phyloP scores from a whole-genome alignment of 2,888 invertebrate species.

The Pristionchus mayeri region DNA sequence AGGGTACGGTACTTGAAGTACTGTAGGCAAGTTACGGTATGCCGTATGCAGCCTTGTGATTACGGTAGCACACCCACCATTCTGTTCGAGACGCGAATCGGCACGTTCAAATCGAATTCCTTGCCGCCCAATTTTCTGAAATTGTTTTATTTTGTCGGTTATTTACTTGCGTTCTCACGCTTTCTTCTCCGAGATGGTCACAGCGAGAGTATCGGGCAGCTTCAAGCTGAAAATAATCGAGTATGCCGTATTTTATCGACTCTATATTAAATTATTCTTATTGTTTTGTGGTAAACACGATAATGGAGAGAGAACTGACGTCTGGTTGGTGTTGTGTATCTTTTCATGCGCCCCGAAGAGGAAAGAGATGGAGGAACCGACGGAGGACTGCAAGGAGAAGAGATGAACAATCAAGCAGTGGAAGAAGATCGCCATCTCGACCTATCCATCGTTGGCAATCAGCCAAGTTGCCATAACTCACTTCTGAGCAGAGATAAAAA shows the following conservation, averaged over 20 bases:
- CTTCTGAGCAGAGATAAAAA: too few species aligned
- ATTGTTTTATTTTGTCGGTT: neutral
- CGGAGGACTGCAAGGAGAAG: neutral
- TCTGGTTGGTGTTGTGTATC: too few species aligned
- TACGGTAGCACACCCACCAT: neutral
- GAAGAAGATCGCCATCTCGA: too few species aligned
- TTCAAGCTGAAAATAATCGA: neutral
- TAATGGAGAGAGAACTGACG: too few species aligned
- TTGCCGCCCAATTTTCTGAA: neutral
- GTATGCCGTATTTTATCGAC: too few species aligned
- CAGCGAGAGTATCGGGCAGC: neutral
- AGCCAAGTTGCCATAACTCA: too few species aligned
- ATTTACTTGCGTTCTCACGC: neutral
- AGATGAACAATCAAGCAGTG: too few species aligned
- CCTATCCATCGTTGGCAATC: too few species aligned
- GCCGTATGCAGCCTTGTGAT: neutral
- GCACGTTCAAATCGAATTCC: constrained; percentile 8
- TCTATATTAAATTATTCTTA: too few species aligned
- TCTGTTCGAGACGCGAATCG: neutral
- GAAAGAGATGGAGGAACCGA: neutral
- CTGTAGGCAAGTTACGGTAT: neutral
- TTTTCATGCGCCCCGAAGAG: neutral
- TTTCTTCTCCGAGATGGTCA: neutral
- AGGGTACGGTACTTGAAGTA: neutral
- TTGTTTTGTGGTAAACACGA: too few species aligned